Percentiles rank a stretch among this genome's conserved stretches.
These are phyloP conservation scores for rabbit (Oryctolagus cuniculus) DNA, from an alignment of 2,113 vertebrate species.

Conservation along the genomic window mOryCun1.1 NC_091434.1:18483501-18484000, in stretches of 20 bases:
- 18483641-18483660: not conserved
- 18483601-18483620: not conserved
- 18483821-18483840: not conserved
- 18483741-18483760: not conserved
- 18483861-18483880: not conserved
- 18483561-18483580: not conserved
- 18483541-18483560: not conserved
- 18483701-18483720: rapidly evolving
- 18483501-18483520: not conserved
- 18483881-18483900: not conserved
- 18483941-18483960: not conserved
- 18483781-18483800: not conserved
- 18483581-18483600: not conserved
- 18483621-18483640: not conserved
- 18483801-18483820: not conserved
- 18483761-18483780: not conserved
- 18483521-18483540: too few species aligned
- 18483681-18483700: not conserved
- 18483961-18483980: not conserved
- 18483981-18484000: not conserved
- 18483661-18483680: not conserved
- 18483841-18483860: not conserved
- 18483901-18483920: not conserved
- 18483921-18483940: not conserved
- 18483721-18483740: not conserved